Percentiles rank a stretch among this genome's conserved stretches.
phyloP scores from a whole-genome alignment of 2,888 invertebrate species.

The Cyaniris semiargus region DNA sequence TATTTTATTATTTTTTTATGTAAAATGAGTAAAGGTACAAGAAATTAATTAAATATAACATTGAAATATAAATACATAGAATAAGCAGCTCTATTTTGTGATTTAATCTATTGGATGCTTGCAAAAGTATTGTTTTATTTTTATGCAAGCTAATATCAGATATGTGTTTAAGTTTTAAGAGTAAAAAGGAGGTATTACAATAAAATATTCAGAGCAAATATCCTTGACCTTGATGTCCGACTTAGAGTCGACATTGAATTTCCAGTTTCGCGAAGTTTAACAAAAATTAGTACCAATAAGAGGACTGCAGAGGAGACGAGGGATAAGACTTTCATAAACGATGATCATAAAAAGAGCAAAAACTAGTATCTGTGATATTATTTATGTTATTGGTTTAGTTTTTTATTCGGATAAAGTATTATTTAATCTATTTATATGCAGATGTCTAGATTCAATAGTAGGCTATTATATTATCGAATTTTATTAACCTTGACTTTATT shows the following conservation, averaged over 20 bases:
- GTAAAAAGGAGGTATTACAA: not conserved
- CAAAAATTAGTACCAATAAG: constrained; percentile 16
- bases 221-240: constrained; percentile 26
- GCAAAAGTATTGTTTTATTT: not conserved
- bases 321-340: not conserved
- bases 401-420: not conserved
- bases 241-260: constrained; percentile 28
- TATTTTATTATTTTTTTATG: not conserved
- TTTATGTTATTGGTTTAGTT: not conserved
- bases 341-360: not conserved
- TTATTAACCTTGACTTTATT: not conserved
- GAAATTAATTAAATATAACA: not conserved
- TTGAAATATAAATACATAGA: too few species aligned
- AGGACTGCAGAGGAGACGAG: not conserved
- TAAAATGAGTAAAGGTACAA: too few species aligned
- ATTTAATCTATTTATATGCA: not conserved
- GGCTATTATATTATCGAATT: not conserved
- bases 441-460: not conserved
- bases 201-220: constrained; percentile 20
- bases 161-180: not conserved
- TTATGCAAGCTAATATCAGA: not conserved
- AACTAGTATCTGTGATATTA: not conserved
- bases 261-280: constrained; percentile 11
- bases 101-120: not conserved
- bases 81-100: not conserved